phyloP scores from a whole-genome alignment of 2,797 vertebrate genomes.

The Ceryle rudis region DNA sequence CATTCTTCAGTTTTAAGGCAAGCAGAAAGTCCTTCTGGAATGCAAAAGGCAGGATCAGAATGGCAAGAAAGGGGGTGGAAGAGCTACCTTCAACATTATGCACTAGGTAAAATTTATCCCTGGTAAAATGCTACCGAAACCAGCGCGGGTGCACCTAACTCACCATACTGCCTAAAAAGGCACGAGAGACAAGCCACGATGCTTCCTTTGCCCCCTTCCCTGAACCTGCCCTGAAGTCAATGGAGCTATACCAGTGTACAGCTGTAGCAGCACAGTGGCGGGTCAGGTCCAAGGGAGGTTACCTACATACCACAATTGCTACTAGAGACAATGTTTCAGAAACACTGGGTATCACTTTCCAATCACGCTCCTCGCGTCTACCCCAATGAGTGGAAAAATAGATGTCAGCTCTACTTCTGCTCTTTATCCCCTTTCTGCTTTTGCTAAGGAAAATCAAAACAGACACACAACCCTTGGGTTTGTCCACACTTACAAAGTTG shows the following conservation, averaged over 20 bases:
- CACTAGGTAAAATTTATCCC: background rate
- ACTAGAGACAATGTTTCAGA: background rate
- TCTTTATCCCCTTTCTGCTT: slow-evolving; percentile 4
- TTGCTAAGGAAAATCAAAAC: slow-evolving; percentile 14
- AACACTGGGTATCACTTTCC: background rate
- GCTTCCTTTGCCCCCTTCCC: background rate
- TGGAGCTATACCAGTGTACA: background rate
- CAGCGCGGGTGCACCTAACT: background rate
- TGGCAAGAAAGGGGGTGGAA: background rate
- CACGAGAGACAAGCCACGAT: background rate
- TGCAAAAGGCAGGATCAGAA: slow-evolving; percentile 33
- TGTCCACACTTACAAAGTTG: background rate
- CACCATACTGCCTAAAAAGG: background rate
- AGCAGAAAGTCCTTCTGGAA: slow-evolving; percentile 39
- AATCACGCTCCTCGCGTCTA: background rate
- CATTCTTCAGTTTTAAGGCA: slow-evolving; percentile 52
- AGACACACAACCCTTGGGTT: background rate
- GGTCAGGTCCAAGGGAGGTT: background rate
- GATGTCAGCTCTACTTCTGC: background rate
- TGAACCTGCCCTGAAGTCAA: background rate
- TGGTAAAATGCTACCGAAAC: slow-evolving; percentile 2
- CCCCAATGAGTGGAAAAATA: background rate
- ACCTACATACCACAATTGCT: background rate
- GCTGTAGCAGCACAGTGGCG: background rate
- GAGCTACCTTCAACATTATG: background rate